Evolutionary conservation across 2,888 invertebrate genomes (phyloP).

Genomic region (Arrhopalites spinosus): DNA sequence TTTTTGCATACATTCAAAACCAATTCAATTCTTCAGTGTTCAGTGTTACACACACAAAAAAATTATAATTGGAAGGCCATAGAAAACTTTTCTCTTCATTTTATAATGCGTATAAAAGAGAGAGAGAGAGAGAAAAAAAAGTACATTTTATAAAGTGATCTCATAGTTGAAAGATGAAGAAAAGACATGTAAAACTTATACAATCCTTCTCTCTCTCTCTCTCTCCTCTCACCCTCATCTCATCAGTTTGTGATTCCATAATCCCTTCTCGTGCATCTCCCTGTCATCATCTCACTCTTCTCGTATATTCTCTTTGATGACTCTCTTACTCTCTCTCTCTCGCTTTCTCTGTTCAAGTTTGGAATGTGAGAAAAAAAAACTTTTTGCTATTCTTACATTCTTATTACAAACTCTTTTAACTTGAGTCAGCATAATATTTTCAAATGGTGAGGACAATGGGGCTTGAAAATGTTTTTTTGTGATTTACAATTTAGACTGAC

Average conservation of each 20-base stretch:
- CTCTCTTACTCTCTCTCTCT: background rate
- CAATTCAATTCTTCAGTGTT: too few species aligned
- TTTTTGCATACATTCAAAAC: too few species aligned
- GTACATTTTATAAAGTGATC: too few species aligned
- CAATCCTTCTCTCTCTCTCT: background rate
- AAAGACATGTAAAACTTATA: background rate
- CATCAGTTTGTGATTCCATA: constrained; percentile 24
- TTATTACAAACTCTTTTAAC: too few species aligned
- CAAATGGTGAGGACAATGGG: background rate
- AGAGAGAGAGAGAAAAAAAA: background rate
- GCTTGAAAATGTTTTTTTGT: background rate
- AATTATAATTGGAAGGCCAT: too few species aligned
- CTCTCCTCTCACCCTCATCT: constrained; percentile 21
- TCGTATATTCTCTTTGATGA: background rate
- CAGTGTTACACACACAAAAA: too few species aligned
- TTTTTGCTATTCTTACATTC: too few species aligned
- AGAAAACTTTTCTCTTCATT: too few species aligned
- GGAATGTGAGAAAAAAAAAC: constrained; percentile 12
- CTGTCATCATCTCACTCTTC: constrained; percentile 20
- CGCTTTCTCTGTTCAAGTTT: background rate
- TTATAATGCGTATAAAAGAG: background rate
- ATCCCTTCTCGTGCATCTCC: constrained; percentile 27
- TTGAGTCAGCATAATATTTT: too few species aligned
- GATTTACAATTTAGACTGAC: background rate
- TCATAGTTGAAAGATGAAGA: too few species aligned